Evolutionary conservation across 2,113 vertebrate species (phyloP).

Genomic region (Protomyctophum bolini): DNA sequence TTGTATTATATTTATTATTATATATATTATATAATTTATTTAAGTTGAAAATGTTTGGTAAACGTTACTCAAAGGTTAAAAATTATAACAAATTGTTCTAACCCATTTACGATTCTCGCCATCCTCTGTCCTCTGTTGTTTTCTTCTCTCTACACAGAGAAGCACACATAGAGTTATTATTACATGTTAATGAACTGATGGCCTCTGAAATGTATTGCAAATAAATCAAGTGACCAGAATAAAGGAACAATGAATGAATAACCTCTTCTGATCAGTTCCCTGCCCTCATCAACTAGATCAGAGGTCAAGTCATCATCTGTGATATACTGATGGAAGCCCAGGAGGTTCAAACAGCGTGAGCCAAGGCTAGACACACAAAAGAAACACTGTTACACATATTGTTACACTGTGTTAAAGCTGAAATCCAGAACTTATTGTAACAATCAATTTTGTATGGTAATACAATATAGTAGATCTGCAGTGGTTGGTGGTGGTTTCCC

Average conservation of each 20-base stretch:
- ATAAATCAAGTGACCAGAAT: not conserved
- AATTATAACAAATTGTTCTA: slow-evolving; percentile 37
- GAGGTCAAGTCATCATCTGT: slow-evolving; percentile 89
- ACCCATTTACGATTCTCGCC: slow-evolving; percentile 86
- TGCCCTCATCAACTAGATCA: slow-evolving; percentile 93
- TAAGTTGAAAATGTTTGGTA: not conserved
- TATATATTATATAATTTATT: too few species aligned
- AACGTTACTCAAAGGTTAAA: not conserved
- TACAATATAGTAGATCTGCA: too few species aligned
- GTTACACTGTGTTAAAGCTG: not conserved
- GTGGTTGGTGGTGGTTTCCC: not conserved
- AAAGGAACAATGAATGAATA: not conserved
- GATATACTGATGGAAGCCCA: slow-evolving; percentile 94
- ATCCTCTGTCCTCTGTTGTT: slow-evolving; percentile 87
- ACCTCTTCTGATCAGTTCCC: slow-evolving; percentile 91
- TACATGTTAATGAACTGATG: not conserved
- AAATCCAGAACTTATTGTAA: too few species aligned
- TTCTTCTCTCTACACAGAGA: slow-evolving; percentile 87
- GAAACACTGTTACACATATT: not conserved
- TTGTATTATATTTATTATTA: too few species aligned
- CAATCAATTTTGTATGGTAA: not conserved
- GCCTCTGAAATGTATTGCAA: not conserved
- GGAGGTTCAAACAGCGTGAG: slow-evolving; percentile 90
- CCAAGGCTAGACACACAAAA: slow-evolving; percentile 82
- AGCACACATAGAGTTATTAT: slow-evolving; percentile 17